phyloP scores from a whole-genome alignment of 2,797 vertebrate genomes.

The Cirrhinus mrigala region DNA sequence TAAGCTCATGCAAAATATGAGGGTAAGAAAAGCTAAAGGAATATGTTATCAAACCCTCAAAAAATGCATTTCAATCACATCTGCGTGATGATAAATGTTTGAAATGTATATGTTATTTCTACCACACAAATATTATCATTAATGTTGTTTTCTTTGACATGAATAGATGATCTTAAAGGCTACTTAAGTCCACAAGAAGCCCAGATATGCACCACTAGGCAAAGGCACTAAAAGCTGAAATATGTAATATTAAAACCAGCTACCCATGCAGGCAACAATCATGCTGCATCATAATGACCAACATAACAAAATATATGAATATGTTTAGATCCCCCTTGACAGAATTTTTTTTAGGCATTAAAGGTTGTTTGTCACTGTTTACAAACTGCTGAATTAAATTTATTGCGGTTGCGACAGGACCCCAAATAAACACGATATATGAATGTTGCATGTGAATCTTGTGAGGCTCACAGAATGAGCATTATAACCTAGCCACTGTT shows the following conservation, averaged over 20 bases:
- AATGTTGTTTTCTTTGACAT: neutral
- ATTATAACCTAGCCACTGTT: neutral
- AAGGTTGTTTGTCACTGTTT: neutral
- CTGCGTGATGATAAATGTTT: neutral
- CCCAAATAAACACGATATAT: neutral
- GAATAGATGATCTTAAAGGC: constrained; percentile 7
- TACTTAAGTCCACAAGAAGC: neutral
- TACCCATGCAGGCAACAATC: neutral
- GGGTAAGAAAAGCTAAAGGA: constrained; percentile 8
- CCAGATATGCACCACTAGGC: neutral
- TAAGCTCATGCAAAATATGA: constrained; percentile 32
- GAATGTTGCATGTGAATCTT: neutral
- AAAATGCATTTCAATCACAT: constrained; percentile 11
- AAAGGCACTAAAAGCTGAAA: constrained; percentile 3
- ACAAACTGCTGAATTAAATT: neutral
- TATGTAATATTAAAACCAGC: neutral
- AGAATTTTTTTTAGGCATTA: neutral
- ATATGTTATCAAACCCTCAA: constrained; percentile 15
- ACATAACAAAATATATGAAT: neutral
- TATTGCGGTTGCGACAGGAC: neutral
- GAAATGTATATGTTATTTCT: neutral
- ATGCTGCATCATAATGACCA: neutral
- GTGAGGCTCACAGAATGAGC: neutral
- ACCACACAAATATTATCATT: neutral
- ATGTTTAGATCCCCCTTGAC: neutral